Base-by-base conservation (phyloP, 2,113 vertebrate genomes). In the Amphiprion percula region DNA sequence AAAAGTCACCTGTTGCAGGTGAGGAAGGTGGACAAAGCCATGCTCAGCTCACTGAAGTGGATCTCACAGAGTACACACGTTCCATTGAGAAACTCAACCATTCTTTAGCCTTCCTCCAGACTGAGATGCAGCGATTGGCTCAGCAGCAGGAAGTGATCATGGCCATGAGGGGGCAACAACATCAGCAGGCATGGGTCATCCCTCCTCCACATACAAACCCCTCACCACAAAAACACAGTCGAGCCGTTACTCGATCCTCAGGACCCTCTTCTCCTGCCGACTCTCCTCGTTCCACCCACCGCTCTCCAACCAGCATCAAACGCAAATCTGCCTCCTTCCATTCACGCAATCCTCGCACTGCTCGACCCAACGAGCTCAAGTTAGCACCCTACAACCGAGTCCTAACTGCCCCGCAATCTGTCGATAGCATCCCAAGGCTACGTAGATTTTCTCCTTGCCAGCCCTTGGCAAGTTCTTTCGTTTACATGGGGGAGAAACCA, bases 91-190 rank as follows among this genome's bases (percentile, higher is more conserved):
- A 98, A 63, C 91, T 99, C 14, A 99, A 99, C 72, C 92, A 95
- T 67, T 99, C 98, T 4, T 69, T 99, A 54, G 96, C 96, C 79
- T 96, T 98, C 67, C 94, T 99, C 26, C 98, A 99, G 80, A 95
- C 96, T 23, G 98, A 99, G 94, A 99, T 99, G 98, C 97, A 99
- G 54, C 95, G 98, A 33, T 80, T 99, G 0, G 96, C 98, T 47
- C 96, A 98, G 85, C 98, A 99, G 88, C 98, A 99, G 90, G 98
- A 99, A 68, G 95, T 98, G 85, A 94, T 99, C 80, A 98, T 99
- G 97, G 96, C 98, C 84, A 99, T 98, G 98, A 94, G 98, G 62
- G 98, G 97, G 85, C 96, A 99, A 23, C 97, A 98, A 53, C 92
- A 92, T 47, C 90, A 93, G 82, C 97, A 98, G 86, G 89, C 97